A percentile compares a stretch with the other conserved stretches of the same genome.
These are phyloP conservation scores for Cephalopterus ornatus DNA, from an alignment of 2,113 vertebrate genomes.

Conservation along the genomic window DNA sequence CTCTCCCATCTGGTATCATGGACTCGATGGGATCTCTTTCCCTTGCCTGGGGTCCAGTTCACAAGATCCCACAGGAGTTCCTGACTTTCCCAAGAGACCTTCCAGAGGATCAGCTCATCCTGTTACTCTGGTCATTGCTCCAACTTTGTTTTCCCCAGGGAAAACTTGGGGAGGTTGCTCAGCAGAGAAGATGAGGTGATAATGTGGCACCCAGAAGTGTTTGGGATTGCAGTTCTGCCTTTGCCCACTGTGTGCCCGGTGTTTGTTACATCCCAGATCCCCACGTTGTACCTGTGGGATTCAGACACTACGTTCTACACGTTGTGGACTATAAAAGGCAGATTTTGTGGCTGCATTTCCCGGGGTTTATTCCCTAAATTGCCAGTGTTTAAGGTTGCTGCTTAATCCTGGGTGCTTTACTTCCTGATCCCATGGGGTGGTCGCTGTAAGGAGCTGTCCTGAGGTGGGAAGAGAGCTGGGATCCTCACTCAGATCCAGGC, in stretches of 20 bases:
- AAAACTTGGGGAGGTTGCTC: not conserved
- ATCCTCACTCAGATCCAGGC: not conserved
- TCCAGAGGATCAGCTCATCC: not conserved
- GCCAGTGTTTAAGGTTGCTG: not conserved
- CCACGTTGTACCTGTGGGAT: rapidly evolving
- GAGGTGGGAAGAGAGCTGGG: not conserved
- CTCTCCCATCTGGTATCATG: not conserved
- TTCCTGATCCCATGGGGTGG: rapidly evolving
- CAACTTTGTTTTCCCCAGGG: not conserved
- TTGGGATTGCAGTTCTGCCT: not conserved
- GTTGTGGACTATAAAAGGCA: not conserved
- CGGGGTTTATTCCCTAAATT: not conserved
- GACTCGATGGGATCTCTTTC: not conserved
- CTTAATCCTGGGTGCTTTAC: not conserved
- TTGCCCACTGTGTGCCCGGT: not conserved
- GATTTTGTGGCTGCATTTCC: not conserved
- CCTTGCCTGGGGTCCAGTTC: not conserved
- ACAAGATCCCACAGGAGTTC: not conserved
- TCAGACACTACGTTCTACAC: not conserved
- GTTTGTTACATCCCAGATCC: not conserved
- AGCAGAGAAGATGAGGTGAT: not conserved
- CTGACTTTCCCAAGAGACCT: not conserved
- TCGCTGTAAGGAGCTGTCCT: rapidly evolving
- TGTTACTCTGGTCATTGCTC: not conserved
- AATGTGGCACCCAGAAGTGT: not conserved